Evolutionary conservation across 1,140 invertebrate species (phyloP).

Genomic region (Diorhabda elongata): DNA sequence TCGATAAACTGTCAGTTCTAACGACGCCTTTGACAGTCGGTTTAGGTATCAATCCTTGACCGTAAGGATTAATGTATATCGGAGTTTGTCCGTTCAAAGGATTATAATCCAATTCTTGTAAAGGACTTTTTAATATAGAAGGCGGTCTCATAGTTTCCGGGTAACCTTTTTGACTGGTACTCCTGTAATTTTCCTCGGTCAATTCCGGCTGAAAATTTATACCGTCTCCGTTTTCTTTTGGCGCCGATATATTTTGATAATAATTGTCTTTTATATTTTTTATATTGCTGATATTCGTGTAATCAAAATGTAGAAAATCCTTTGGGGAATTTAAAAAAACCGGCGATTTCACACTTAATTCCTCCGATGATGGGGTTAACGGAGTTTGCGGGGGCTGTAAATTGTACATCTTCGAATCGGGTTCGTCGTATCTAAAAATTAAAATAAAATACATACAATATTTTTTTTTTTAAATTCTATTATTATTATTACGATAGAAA

Average conservation of each 20-base stretch:
- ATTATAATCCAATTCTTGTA: slow-evolving; percentile 7
- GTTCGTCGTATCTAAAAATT: neutral
- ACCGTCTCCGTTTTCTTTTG: neutral
- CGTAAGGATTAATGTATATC: slow-evolving; percentile 6
- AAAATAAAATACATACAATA: too few species aligned
- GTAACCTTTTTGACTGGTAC: neutral
- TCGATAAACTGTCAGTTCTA: slow-evolving; percentile 3
- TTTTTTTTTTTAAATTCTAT: too few species aligned
- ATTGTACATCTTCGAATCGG: neutral
- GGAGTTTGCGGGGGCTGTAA: too few species aligned
- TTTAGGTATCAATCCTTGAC: neutral
- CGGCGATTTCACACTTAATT: neutral
- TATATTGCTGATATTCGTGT: neutral
- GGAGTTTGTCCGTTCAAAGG: slow-evolving; percentile 17
- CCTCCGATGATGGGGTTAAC: too few species aligned
- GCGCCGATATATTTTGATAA: slow-evolving; percentile 3
- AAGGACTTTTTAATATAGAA: neutral
- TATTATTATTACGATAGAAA: too few species aligned
- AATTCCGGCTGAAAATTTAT: too few species aligned
- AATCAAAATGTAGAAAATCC: neutral
- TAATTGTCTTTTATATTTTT: neutral
- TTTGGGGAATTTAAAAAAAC: neutral
- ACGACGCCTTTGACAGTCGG: slow-evolving; percentile 1
- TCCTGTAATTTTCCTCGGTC: too few species aligned
- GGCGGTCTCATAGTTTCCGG: neutral